Conservation (phyloP, 2,797 vertebrate genomes). For the Benthosema pterotum region DNA sequence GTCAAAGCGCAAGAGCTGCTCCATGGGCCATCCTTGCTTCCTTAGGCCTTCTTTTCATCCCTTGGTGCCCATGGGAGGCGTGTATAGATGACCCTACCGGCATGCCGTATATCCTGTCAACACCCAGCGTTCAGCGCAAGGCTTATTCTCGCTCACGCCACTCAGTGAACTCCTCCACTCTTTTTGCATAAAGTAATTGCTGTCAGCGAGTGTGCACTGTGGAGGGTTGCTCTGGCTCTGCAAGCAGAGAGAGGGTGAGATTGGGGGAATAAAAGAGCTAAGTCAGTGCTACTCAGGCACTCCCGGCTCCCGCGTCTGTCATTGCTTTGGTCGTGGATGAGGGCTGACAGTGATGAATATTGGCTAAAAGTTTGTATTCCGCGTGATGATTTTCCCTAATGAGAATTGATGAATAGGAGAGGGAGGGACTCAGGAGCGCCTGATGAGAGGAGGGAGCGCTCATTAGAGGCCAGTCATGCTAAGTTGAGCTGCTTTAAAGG, state of each 20-base stretch:
- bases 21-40: constrained; percentile 7
- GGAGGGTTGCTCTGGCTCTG: constrained; percentile 62
- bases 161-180: constrained; percentile 72
- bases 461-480: constrained; percentile 77
- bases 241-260: constrained; percentile 69
- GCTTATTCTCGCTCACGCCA: constrained; percentile 70
- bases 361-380: constrained; percentile 83
- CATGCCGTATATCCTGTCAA: constrained; percentile 50
- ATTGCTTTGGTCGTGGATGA: constrained; percentile 66
- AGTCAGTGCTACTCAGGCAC: constrained; percentile 74
- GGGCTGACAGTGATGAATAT: constrained; percentile 84
- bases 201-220: constrained; percentile 68
- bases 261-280: constrained; percentile 75
- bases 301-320: constrained; percentile 64
- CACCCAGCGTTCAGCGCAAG: constrained; percentile 55
- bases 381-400: constrained; percentile 84
- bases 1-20: constrained; percentile 8
- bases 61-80: constrained; percentile 43
- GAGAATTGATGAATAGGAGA: constrained; percentile 82
- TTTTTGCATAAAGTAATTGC: constrained; percentile 79
- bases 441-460: constrained; percentile 72
- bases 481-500: constrained; percentile 67
- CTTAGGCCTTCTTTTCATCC: constrained; percentile 24
- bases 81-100: constrained; percentile 28
- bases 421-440: constrained; percentile 67